Base-by-base conservation (phyloP, 2,113 vertebrate species). In the Osmerus mordax region DNA sequence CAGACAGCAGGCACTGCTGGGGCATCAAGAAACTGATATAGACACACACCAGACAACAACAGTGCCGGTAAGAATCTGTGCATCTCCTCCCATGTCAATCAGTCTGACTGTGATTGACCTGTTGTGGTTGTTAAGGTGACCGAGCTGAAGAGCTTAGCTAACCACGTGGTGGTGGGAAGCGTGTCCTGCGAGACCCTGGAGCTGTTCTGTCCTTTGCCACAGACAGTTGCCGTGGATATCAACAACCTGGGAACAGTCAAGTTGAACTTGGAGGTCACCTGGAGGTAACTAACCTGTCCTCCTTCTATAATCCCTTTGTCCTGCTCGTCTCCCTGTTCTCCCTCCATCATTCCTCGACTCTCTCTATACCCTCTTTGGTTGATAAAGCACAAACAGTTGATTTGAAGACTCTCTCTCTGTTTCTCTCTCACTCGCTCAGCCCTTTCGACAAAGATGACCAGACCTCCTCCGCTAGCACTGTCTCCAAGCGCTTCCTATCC, bases 381-480 rank as follows among this genome's bases (percentile, higher is more conserved):
- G 11, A 56, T 56, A 18, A 56, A 16, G 55, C 55, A 56, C 15
- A 55, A 55, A 16, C 18, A 9, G 5, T 19, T 56, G 16, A 56
- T 62, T 55, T 32, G 12, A 65, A 69, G 5, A 16, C 4, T 67
- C 28, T 51, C 55, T 28, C 3, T 58, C 28, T 9, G 15, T 56
- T 21, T 69, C 14, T 32, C 0, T 61, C 4, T 25, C 6, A 61
- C 54, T 58, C 13, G 79, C 63, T 60, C 80, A 99, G 97, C 84
- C 97, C 97, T 3, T 99, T 99, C 0, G 97, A 99, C 81, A 99
- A 97, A 83, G 97, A 99, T 0, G 97, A 99, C 88, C 97, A 96
- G 85, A 92, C 93, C 1, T 96, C 95, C 0, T 93, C 96, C 15
- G 90, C 92, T 80, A 96, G 94, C 84, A 94, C 94, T 0, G 95